Evolutionary conservation across 1,140 invertebrate species (phyloP).

Genomic region (Philotrypesis tridentata): DNA sequence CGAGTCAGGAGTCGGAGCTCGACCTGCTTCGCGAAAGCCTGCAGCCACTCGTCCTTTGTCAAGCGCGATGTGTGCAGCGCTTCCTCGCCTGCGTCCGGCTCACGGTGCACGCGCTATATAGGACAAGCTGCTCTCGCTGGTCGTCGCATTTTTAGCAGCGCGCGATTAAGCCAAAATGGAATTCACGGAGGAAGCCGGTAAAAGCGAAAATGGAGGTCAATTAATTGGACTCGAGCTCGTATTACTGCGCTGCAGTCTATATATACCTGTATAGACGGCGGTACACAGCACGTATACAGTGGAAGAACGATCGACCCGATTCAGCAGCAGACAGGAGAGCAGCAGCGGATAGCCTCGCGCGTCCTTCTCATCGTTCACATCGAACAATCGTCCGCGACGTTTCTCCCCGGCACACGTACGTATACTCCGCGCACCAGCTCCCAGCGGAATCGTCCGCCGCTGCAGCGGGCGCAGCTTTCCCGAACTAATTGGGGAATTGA

Average conservation of each 20-base stretch:
- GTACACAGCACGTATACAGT: neutral
- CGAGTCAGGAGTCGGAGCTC: neutral
- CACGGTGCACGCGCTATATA: too few species aligned
- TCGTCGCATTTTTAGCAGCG: too few species aligned
- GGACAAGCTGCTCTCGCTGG: too few species aligned
- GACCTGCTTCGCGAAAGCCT: neutral
- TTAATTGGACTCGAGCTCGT: neutral
- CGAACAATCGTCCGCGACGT: conserved; percentile 22
- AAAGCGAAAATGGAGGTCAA: neutral
- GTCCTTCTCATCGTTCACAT: conserved; percentile 17
- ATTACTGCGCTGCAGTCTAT: too few species aligned
- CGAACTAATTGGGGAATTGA: conserved; percentile 49
- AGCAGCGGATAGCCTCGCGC: neutral
- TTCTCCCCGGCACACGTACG: neutral
- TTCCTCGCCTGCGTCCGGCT: too few species aligned
- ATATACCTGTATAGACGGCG: too few species aligned
- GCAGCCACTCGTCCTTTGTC: neutral
- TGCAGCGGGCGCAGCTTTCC: conserved; percentile 39
- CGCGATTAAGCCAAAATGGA: too few species aligned
- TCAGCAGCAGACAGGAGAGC: neutral
- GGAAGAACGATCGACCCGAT: conserved; percentile 1
- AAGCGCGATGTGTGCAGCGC: too few species aligned
- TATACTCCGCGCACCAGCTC: neutral
- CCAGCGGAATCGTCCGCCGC: neutral
- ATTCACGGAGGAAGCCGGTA: too few species aligned